A percentile compares a stretch with the other conserved stretches of the same genome.
Evolutionary conservation across 2,888 invertebrate species (phyloP).

Genomic region (Drosophila recens): DNA sequence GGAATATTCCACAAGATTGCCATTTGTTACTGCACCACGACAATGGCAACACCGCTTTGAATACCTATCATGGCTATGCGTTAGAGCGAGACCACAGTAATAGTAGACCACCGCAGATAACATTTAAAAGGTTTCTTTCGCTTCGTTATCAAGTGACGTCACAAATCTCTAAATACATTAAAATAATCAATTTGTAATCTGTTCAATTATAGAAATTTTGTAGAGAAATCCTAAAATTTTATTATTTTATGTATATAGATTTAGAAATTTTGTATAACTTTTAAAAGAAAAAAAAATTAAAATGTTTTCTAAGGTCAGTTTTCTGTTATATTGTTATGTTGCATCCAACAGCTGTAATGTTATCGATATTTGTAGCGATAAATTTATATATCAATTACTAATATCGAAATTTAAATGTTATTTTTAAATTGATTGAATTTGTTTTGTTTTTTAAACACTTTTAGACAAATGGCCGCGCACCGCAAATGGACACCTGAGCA

Average conservation of each 20-base stretch:
- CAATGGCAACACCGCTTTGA: slow-evolving; percentile 65
- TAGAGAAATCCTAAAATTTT: neutral
- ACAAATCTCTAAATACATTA: slow-evolving; percentile 8
- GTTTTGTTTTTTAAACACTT: neutral
- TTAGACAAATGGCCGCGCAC: slow-evolving; percentile 96
- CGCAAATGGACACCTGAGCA: slow-evolving; percentile 97
- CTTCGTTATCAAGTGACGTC: slow-evolving; percentile 39
- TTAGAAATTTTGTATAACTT: too few species aligned
- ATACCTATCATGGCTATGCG: slow-evolving; percentile 12
- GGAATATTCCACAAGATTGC: slow-evolving; percentile 78
- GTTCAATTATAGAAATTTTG: neutral
- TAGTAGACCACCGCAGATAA: slow-evolving; percentile 39
- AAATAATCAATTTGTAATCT: neutral
- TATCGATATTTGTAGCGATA: slow-evolving; percentile 3
- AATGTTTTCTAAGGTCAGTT: neutral
- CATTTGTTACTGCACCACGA: slow-evolving; percentile 51
- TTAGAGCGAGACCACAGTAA: slow-evolving; percentile 45
- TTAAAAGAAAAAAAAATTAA: neutral
- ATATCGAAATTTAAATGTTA: neutral
- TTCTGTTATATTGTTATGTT: neutral
- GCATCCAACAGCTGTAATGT: neutral
- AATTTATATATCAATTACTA: neutral
- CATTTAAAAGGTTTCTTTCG: slow-evolving; percentile 38
- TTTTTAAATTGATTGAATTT: neutral
- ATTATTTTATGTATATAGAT: too few species aligned